phyloP scores from a whole-genome alignment of 2,888 invertebrate species.

The Monoplex corrugatus region DNA sequence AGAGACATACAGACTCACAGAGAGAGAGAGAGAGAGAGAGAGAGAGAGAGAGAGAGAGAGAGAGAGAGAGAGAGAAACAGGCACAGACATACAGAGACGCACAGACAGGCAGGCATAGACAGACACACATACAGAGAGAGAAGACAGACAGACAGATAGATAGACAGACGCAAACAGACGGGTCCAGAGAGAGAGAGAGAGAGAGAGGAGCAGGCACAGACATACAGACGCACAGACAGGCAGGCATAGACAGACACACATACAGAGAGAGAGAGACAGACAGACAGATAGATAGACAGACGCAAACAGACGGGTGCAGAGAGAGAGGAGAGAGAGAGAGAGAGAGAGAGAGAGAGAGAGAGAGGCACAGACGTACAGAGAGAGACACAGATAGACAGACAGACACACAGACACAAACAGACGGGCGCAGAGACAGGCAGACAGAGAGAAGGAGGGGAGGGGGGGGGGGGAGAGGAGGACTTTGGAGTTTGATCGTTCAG shows the following conservation, averaged over 20 bases:
- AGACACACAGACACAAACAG: no score
- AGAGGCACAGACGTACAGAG: background rate
- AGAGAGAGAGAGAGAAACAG: background rate
- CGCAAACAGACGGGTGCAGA: background rate
- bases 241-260: no score
- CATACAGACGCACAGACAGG: no score
- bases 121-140: no score
- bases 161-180: background rate
- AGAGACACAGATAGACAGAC: background rate
- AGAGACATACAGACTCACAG: no score
- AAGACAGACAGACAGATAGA: background rate
- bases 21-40: background rate
- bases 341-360: background rate
- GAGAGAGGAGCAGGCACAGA: no score
- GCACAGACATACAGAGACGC: background rate
- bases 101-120: background rate
- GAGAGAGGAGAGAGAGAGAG: slow-evolving; percentile 14
- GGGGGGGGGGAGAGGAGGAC: no score
- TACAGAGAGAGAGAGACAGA: no score
- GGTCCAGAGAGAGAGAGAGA: no score
- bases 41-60: background rate
- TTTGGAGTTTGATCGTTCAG: no score
- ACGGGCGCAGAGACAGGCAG: background rate
- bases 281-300: background rate
- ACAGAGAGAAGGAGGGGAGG: background rate